Percentiles rank a stretch among this genome's conserved stretches.
Evolutionary conservation across 2,797 vertebrate species (phyloP).

Genomic region (Meriones psammophilus): DNA sequence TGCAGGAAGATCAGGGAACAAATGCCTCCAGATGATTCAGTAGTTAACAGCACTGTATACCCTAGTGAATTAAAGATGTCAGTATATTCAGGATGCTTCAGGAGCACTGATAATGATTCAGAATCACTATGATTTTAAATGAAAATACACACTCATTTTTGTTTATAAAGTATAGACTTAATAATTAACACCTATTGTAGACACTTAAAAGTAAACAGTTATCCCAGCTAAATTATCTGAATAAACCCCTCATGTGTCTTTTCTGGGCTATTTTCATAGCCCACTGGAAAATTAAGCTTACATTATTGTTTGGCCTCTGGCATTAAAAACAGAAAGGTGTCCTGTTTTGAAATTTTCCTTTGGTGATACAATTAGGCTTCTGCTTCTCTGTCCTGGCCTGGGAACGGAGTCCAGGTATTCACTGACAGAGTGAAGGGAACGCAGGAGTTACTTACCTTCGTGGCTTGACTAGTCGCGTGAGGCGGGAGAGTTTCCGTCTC

Average conservation of each 20-base stretch:
- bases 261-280: constrained; percentile 34
- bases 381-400: constrained; percentile 23
- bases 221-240: constrained; percentile 31
- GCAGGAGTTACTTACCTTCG: not conserved
- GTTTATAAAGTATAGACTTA: not conserved
- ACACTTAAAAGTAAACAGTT: constrained; percentile 29
- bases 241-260: not conserved
- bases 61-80: not conserved
- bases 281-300: constrained; percentile 54
- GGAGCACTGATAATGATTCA: too few species aligned
- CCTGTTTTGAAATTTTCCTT: not conserved
- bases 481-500: not conserved
- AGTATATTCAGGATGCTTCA: not conserved
- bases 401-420: not conserved
- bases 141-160: not conserved
- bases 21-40: not conserved
- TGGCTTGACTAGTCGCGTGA: not conserved
- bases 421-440: not conserved
- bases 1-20: not conserved
- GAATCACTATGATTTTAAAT: not conserved
- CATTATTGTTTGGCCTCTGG: not conserved
- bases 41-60: not conserved
- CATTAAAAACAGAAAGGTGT: constrained; percentile 13
- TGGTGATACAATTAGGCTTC: constrained; percentile 27
- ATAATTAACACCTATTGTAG: not conserved